Percentiles rank a stretch among this genome's conserved stretches.
Evolutionary conservation across 2,888 invertebrate genomes (phyloP).

Genomic region (Drosophila bunnanda): DNA sequence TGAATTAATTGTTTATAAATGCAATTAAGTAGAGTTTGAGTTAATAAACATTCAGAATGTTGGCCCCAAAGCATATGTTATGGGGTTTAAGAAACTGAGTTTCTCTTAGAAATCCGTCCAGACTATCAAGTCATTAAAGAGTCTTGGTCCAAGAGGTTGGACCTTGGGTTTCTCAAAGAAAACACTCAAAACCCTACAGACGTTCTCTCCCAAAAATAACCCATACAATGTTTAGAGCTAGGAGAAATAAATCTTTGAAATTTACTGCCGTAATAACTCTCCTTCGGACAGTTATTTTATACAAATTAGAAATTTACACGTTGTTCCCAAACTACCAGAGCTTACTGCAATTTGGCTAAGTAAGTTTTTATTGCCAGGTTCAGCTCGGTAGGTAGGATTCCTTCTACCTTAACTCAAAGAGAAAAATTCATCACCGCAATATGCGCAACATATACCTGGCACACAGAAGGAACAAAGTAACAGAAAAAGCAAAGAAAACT

Average conservation of each 20-base stretch:
- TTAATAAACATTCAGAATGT: background rate
- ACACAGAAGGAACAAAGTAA: slow-evolving; percentile 22
- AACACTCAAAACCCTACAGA: background rate
- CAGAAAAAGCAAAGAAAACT: slow-evolving; percentile 21
- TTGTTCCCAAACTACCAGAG: slow-evolving; percentile 26
- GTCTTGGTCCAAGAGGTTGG: background rate
- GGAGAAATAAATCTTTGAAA: background rate
- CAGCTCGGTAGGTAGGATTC: slow-evolving; percentile 17
- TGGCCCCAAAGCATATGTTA: background rate
- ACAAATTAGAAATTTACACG: slow-evolving; percentile 66
- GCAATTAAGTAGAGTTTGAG: slow-evolving; percentile 7
- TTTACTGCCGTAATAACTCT: slow-evolving; percentile 2
- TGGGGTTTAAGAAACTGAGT: background rate
- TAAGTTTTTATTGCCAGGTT: slow-evolving; percentile 66
- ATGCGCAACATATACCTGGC: slow-evolving; percentile 65
- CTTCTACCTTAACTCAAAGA: slow-evolving; percentile 73
- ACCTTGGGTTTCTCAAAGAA: background rate
- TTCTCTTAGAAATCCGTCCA: background rate
- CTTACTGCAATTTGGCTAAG: slow-evolving; percentile 73
- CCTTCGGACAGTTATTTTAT: slow-evolving; percentile 52
- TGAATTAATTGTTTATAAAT: slow-evolving; percentile 8
- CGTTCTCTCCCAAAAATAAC: background rate
- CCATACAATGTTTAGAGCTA: background rate
- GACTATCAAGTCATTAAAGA: background rate
- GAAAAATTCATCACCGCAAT: slow-evolving; percentile 82